Evolutionary conservation across 2,797 vertebrate species (phyloP).

Genomic region (Micrastur ruficollis): DNA sequence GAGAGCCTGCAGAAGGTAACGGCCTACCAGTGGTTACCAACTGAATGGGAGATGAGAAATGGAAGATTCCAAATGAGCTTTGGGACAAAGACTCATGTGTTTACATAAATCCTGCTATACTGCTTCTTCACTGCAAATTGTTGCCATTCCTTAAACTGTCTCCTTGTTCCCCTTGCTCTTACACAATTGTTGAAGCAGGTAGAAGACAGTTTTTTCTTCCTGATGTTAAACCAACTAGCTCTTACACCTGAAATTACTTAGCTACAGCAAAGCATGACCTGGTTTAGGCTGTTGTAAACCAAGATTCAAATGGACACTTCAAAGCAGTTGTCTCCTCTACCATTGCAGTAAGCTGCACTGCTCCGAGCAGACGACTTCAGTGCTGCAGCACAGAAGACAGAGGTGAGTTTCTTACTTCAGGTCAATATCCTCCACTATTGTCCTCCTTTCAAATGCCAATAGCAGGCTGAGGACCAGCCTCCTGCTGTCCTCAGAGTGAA

Average conservation of each 20-base stretch:
- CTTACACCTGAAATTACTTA: neutral
- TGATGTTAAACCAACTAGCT: neutral
- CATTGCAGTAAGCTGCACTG: neutral
- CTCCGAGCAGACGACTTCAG: neutral
- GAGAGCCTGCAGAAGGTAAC: neutral
- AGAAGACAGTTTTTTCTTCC: neutral
- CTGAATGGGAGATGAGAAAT: neutral
- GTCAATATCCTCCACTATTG: neutral
- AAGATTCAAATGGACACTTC: neutral
- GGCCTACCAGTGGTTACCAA: neutral
- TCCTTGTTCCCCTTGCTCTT: neutral
- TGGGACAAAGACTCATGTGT: neutral
- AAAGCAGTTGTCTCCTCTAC: neutral
- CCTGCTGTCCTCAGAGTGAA: neutral
- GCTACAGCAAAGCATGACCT: neutral
- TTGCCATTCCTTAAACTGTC: neutral
- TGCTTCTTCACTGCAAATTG: neutral
- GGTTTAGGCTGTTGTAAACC: neutral
- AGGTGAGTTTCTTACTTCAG: neutral
- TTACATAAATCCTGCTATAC: neutral
- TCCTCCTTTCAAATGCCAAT: constrained; percentile 24
- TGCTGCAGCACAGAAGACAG: neutral
- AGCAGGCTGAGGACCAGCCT: neutral
- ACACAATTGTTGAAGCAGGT: neutral
- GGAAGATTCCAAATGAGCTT: neutral